Evolutionary conservation across 1,140 invertebrate genomes (phyloP).

Genomic region (Ips nitidus): DNA sequence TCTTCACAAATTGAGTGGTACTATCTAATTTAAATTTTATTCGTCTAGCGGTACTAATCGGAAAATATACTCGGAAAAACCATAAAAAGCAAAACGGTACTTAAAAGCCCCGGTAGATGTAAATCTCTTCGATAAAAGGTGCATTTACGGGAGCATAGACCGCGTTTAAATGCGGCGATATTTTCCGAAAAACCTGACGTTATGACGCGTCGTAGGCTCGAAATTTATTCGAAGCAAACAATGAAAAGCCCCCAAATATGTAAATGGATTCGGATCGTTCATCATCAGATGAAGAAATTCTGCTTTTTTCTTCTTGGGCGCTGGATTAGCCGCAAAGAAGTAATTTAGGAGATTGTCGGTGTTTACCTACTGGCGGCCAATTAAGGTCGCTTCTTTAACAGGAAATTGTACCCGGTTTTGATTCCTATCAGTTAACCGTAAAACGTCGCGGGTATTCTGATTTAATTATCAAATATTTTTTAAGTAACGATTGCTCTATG

Average conservation of each 20-base stretch:
- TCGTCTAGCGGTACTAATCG: background rate
- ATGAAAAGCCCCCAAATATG: conserved; percentile 19
- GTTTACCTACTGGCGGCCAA: background rate
- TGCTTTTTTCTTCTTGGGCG: background rate
- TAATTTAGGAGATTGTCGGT: conserved; percentile 7
- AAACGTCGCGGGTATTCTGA: too few relatives aligned
- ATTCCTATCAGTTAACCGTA: too few relatives aligned
- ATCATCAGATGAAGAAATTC: conserved; percentile 12
- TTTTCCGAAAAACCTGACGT: conserved; percentile 23
- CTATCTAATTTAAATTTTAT: background rate
- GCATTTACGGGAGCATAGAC: conserved; percentile 7
- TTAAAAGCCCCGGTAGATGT: conserved; percentile 11
- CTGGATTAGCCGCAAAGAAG: background rate
- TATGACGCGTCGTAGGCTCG: conserved; percentile 18
- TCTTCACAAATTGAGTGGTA: conserved; percentile 1
- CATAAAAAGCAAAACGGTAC: conserved; percentile 12
- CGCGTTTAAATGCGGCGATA: conserved; percentile 12
- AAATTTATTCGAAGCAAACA: conserved; percentile 12
- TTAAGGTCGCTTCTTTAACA: background rate
- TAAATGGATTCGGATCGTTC: conserved; percentile 12
- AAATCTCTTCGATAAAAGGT: conserved; percentile 10
- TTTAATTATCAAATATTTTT: too few relatives aligned
- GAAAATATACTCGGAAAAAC: conserved; percentile 7
- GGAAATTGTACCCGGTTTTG: too few relatives aligned
- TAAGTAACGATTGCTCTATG: too few relatives aligned